Percentiles rank a stretch among this genome's conserved stretches.
These are phyloP conservation scores for Rhyzopertha dominica DNA, from an alignment of 1,140 invertebrate species.

Conservation along the genomic window DNA sequence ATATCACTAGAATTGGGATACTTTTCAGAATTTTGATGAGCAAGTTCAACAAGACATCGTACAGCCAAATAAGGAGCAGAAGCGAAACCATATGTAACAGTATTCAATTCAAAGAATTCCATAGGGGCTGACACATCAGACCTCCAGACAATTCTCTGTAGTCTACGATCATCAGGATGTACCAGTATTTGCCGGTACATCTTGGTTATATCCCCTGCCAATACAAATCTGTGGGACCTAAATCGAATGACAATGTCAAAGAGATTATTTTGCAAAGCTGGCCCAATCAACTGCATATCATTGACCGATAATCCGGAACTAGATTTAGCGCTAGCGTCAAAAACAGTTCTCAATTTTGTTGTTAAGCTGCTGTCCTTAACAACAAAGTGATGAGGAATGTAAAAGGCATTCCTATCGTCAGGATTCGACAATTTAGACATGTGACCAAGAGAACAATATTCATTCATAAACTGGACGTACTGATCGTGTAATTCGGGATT, in stretches of 20 bases:
- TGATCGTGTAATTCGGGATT: constrained; percentile 4
- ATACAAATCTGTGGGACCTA: constrained; percentile 9
- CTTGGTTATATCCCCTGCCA: constrained; percentile 40
- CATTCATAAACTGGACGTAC: constrained; percentile 22
- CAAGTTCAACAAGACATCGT: constrained; percentile 30
- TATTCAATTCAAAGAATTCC: constrained; percentile 27
- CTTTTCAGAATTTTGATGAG: constrained; percentile 25
- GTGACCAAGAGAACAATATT: constrained; percentile 20
- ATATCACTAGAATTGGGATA: constrained; percentile 34
- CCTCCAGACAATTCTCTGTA: constrained; percentile 42
- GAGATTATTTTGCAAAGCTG: constrained; percentile 21
- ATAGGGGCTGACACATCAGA: constrained; percentile 13
- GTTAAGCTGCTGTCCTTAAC: constrained; percentile 26
- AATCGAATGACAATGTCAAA: constrained; percentile 22
- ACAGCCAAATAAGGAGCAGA: constrained; percentile 36
- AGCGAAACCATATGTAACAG: constrained; percentile 37
- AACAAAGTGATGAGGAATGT: constrained; percentile 43
- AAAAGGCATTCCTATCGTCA: constrained; percentile 18
- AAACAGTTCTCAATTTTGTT: constrained; percentile 36
- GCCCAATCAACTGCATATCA: constrained; percentile 25
- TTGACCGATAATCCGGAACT: constrained; percentile 29
- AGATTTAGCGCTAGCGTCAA: constrained; percentile 33
- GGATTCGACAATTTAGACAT: constrained; percentile 15
- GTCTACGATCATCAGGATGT: constrained; percentile 25
- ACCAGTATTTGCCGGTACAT: constrained; percentile 47